Evolutionary conservation across 2,888 invertebrate genomes (phyloP).

Genomic region (Lycocerus yunnanus): DNA sequence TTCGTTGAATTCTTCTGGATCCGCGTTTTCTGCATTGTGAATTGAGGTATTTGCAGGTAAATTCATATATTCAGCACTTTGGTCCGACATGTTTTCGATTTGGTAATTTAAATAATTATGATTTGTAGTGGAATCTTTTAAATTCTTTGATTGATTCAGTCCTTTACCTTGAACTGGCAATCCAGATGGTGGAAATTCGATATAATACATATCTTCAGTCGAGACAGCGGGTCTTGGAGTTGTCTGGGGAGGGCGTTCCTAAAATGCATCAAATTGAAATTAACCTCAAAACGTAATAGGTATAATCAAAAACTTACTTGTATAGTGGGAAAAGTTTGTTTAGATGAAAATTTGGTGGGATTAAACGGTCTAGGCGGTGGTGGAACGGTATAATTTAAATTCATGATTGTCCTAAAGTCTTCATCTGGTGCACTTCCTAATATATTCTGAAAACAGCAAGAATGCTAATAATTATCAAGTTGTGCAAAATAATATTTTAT

Average conservation of each 20-base stretch:
- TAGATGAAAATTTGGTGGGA: constrained; percentile 37
- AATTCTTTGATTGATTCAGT: not conserved
- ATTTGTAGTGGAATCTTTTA: not conserved
- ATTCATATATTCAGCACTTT: constrained; percentile 42
- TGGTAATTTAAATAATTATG: not conserved
- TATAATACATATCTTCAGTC: constrained; percentile 56
- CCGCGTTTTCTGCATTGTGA: not conserved
- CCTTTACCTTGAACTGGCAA: constrained; percentile 57
- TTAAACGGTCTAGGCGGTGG: constrained; percentile 60
- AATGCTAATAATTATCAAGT: not conserved
- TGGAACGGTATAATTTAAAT: constrained; percentile 58
- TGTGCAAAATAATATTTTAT: not conserved
- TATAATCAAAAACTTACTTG: constrained; percentile 43
- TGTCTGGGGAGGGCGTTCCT: constrained; percentile 49
- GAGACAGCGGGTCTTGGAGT: constrained; percentile 41
- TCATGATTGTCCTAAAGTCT: constrained; percentile 50
- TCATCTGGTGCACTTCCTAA: constrained; percentile 46
- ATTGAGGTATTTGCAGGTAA: constrained; percentile 24
- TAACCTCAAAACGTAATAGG: not conserved
- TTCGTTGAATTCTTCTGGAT: constrained; percentile 39
- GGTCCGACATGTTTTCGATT: constrained; percentile 13
- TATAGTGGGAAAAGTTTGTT: constrained; percentile 50
- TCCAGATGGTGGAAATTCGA: constrained; percentile 60
- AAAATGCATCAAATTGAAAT: constrained; percentile 20
- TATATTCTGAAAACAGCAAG: constrained; percentile 41